These are phyloP conservation scores for Phaedon cochleariae DNA, from an alignment of 2,888 invertebrate genomes.

Conservation along the genomic window DNA sequence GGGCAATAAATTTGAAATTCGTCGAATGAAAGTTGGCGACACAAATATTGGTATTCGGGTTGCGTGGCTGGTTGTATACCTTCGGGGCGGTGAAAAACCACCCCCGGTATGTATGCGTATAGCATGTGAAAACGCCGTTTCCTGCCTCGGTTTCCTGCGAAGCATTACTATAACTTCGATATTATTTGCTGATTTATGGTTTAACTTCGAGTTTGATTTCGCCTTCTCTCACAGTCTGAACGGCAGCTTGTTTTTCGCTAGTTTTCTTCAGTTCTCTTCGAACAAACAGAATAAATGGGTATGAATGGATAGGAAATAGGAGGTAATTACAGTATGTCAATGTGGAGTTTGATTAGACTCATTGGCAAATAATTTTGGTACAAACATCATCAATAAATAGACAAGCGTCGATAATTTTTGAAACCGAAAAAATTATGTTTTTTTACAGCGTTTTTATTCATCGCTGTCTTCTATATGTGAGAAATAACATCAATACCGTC, in stretches of 20 bases:
- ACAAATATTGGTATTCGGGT: constrained; percentile 44
- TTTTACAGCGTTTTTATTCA: too few species aligned
- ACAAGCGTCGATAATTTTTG: too few species aligned
- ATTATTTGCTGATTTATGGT: constrained; percentile 51
- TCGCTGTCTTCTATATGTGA: too few species aligned
- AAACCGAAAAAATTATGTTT: too few species aligned
- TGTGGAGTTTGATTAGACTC: too few species aligned
- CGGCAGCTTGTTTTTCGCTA: constrained; percentile 23
- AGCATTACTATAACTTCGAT: constrained; percentile 46
- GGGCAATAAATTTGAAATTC: constrained; percentile 7
- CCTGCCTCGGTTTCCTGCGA: constrained; percentile 16
- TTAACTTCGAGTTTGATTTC: constrained; percentile 46
- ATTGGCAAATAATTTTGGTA: too few species aligned
- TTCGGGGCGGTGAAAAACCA: constrained; percentile 25
- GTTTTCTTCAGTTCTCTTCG: not conserved
- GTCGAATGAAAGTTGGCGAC: constrained; percentile 34
- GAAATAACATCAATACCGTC: too few species aligned
- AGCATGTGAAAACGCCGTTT: constrained; percentile 23
- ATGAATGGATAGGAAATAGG: too few species aligned
- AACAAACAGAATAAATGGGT: not conserved
- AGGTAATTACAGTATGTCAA: too few species aligned
- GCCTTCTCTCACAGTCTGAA: constrained; percentile 7
- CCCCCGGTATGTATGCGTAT: constrained; percentile 27
- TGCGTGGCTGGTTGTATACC: constrained; percentile 19
- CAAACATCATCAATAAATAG: too few species aligned